A percentile compares a stretch with the other conserved stretches of the same genome.
These are phyloP conservation scores for Gandaritis pyraliata DNA, from an alignment of 2,888 invertebrate species.

Conservation along the genomic window DNA sequence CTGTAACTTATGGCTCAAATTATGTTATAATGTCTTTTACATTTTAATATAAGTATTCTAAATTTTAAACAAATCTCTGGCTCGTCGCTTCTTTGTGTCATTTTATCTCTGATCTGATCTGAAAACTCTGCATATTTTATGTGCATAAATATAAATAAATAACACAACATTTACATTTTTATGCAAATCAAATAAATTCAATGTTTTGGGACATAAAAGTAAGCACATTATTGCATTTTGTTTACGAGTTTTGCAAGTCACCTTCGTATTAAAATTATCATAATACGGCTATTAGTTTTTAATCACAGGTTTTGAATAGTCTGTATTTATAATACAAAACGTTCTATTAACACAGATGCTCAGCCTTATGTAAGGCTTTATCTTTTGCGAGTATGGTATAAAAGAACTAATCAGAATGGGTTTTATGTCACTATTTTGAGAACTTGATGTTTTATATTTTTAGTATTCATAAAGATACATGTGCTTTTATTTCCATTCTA, in stretches of 20 bases:
- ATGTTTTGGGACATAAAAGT: slow-evolving; percentile 32
- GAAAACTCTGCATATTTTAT: not conserved
- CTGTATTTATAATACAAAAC: slow-evolving; percentile 55
- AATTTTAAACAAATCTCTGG: too few relatives aligned
- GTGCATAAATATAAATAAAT: not conserved
- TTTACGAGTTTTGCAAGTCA: slow-evolving; percentile 36
- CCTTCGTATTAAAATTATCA: slow-evolving; percentile 24
- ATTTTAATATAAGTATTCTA: too few relatives aligned
- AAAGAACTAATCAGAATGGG: slow-evolving; percentile 16
- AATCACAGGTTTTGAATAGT: slow-evolving; percentile 44
- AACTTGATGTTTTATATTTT: too few relatives aligned
- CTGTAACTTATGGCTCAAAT: not conserved
- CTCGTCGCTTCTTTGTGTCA: too few relatives aligned
- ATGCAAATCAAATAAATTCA: slow-evolving; percentile 13
- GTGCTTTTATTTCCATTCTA: not conserved
- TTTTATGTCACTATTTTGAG: slow-evolving; percentile 11
- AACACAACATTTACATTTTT: slow-evolving; percentile 1
- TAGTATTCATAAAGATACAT: too few relatives aligned
- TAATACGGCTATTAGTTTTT: slow-evolving; percentile 40
- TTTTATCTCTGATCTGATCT: too few relatives aligned
- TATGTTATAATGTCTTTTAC: not conserved
- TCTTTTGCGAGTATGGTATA: slow-evolving; percentile 56
- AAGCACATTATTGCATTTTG: slow-evolving; percentile 18
- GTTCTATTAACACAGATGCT: slow-evolving; percentile 78
- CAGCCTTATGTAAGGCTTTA: slow-evolving; percentile 71